A percentile compares a stretch with the other conserved stretches of the same genome.
Evolutionary conservation across 1,140 invertebrate species (phyloP).

Genomic region (Pachyrhynchus sulphureomaculatus): DNA sequence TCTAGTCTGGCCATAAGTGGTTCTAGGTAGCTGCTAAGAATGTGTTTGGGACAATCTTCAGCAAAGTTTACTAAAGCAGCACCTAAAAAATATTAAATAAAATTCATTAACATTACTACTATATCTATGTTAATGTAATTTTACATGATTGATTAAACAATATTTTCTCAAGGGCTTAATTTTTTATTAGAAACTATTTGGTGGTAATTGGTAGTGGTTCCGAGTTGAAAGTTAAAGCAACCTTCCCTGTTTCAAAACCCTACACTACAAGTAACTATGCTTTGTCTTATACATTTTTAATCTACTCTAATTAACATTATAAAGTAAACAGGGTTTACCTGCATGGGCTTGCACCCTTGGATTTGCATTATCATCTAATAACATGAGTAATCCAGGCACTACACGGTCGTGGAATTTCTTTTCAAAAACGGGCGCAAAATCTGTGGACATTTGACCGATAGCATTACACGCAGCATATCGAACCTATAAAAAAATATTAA

Average conservation of each 20-base stretch:
- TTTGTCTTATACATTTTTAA: too few relatives aligned
- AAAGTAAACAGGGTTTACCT: slow-evolving; percentile 53
- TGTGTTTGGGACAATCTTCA: slow-evolving; percentile 96
- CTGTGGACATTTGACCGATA: slow-evolving; percentile 98
- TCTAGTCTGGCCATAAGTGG: slow-evolving; percentile 91
- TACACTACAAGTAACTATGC: too few relatives aligned
- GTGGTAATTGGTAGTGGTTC: too few relatives aligned
- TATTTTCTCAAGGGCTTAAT: too few relatives aligned
- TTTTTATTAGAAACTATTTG: too few relatives aligned
- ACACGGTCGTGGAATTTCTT: slow-evolving; percentile 97
- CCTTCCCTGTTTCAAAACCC: too few relatives aligned
- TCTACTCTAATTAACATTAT: too few relatives aligned
- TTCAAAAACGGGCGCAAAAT: slow-evolving; percentile 95
- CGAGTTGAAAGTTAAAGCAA: too few relatives aligned
- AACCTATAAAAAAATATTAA: slow-evolving; percentile 55
- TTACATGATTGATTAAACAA: too few relatives aligned
- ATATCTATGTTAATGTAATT: too few relatives aligned
- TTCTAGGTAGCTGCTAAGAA: slow-evolving; percentile 88
- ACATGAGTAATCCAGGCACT: slow-evolving; percentile 83
- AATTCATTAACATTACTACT: neutral
- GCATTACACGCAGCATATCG: slow-evolving; percentile 98
- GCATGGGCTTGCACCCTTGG: slow-evolving; percentile 93
- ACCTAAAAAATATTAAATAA: slow-evolving; percentile 33
- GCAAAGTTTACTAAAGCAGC: slow-evolving; percentile 99
- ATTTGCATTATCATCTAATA: slow-evolving; percentile 90